These are phyloP conservation scores for Operophtera brumata DNA, from an alignment of 2,888 invertebrate genomes.

Conservation along the genomic window DNA sequence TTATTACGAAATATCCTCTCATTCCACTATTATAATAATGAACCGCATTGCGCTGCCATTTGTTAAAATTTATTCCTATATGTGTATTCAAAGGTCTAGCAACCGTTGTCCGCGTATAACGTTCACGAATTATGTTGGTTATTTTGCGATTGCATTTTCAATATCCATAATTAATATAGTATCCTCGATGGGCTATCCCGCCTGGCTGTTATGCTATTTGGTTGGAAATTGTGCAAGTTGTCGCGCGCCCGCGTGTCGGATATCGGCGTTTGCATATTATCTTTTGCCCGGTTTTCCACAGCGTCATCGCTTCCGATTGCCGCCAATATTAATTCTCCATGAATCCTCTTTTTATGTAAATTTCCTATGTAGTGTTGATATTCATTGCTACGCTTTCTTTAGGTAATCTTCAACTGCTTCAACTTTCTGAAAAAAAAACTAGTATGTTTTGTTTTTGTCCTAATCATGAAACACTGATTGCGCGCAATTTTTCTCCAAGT, in stretches of 20 bases:
- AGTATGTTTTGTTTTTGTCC: too few species aligned
- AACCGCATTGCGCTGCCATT: conserved; percentile 23
- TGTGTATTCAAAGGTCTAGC: conserved; percentile 11
- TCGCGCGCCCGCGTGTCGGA: conserved; percentile 19
- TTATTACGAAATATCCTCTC: conserved; percentile 21
- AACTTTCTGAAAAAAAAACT: too few species aligned
- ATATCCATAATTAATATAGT: conserved; percentile 49
- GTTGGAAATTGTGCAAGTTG: conserved; percentile 29
- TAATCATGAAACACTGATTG: too few species aligned
- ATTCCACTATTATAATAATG: conserved; percentile 15
- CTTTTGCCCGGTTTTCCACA: conserved; percentile 36
- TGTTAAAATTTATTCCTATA: conserved; percentile 9
- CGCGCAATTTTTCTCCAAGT: not conserved
- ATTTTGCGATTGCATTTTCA: conserved; percentile 46
- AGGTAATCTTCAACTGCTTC: not conserved
- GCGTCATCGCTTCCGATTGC: conserved; percentile 45
- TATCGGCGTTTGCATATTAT: conserved; percentile 25
- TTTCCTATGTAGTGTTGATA: not conserved
- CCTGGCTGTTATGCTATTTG: conserved; percentile 44
- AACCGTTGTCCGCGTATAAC: conserved; percentile 20
- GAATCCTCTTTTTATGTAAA: conserved; percentile 12
- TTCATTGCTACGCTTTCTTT: not conserved
- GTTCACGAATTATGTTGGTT: conserved; percentile 36
- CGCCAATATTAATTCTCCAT: conserved; percentile 39
- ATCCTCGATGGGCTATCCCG: conserved; percentile 47